A percentile compares a stretch with the other conserved stretches of the same genome.
phyloP scores from a whole-genome alignment of 2,113 vertebrate genomes.

The Podarcis cretensis region DNA sequence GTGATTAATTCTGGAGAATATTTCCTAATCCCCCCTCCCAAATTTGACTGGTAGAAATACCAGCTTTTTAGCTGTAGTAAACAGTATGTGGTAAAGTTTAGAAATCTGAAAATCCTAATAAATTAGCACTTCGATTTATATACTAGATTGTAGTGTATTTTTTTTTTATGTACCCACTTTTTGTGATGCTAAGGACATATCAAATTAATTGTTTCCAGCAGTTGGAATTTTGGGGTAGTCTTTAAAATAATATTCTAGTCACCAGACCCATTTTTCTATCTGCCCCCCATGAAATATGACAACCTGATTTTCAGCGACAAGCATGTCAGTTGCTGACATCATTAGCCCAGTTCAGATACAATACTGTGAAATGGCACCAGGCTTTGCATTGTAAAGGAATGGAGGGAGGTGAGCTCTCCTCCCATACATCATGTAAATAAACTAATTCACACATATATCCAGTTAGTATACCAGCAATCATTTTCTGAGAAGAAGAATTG shows the following conservation, averaged over 20 bases:
- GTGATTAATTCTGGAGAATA: constrained; percentile 15
- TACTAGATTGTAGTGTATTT: background rate
- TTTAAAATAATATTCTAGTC: background rate
- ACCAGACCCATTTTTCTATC: background rate
- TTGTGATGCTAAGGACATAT: background rate
- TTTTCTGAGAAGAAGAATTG: background rate
- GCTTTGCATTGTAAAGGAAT: background rate
- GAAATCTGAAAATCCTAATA: background rate
- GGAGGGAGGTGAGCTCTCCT: background rate
- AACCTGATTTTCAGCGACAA: background rate
- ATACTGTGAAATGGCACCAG: background rate
- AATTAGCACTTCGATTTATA: background rate
- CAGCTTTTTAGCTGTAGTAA: background rate
- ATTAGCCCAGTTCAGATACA: background rate
- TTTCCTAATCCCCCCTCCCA: background rate
- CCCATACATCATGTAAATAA: background rate
- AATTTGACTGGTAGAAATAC: background rate
- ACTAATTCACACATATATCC: background rate
- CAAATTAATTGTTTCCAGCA: background rate
- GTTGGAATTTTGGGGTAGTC: background rate
- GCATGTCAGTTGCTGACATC: no score
- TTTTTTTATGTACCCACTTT: background rate
- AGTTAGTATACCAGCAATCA: background rate
- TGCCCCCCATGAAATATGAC: background rate
- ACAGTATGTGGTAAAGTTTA: background rate